A percentile compares a stretch with the other conserved stretches of the same genome.
phyloP scores from a whole-genome alignment of 2,797 vertebrate genomes.

The Pseudocheirus occidentalis region DNA sequence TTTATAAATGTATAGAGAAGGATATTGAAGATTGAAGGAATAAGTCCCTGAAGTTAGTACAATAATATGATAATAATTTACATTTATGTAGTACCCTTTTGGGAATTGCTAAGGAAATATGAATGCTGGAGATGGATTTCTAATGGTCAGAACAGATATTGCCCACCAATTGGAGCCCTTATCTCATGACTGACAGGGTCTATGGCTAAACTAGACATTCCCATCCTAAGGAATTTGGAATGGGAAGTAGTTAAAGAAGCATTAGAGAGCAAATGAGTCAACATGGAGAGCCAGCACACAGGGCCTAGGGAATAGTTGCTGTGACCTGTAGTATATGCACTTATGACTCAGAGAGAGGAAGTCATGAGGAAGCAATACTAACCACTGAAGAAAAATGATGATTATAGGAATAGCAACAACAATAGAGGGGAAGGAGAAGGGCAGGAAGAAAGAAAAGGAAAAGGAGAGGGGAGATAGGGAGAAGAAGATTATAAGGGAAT shows the following conservation, averaged over 20 bases:
- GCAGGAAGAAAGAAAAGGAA: background rate
- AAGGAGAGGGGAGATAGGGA: too few species aligned
- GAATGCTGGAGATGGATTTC: background rate
- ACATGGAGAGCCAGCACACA: background rate
- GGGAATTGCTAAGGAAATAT: background rate
- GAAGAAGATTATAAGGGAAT: background rate
- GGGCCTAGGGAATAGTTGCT: background rate
- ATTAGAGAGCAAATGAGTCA: background rate
- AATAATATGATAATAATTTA: background rate
- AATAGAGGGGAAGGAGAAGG: background rate
- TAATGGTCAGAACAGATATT: background rate
- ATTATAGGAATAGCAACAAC: background rate
- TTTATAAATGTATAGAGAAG: background rate
- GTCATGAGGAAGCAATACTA: background rate
- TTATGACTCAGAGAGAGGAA: background rate
- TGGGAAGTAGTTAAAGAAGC: background rate
- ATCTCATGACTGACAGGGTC: background rate
- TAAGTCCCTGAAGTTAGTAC: background rate
- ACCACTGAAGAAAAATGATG: background rate
- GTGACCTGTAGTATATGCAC: background rate
- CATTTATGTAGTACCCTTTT: background rate
- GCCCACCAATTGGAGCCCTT: background rate
- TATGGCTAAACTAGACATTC: background rate
- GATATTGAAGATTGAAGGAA: background rate
- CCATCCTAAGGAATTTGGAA: background rate